Percentiles rank a stretch among this genome's conserved stretches.
phyloP scores from a whole-genome alignment of 2,888 invertebrate genomes.

The Apeira syringaria region DNA sequence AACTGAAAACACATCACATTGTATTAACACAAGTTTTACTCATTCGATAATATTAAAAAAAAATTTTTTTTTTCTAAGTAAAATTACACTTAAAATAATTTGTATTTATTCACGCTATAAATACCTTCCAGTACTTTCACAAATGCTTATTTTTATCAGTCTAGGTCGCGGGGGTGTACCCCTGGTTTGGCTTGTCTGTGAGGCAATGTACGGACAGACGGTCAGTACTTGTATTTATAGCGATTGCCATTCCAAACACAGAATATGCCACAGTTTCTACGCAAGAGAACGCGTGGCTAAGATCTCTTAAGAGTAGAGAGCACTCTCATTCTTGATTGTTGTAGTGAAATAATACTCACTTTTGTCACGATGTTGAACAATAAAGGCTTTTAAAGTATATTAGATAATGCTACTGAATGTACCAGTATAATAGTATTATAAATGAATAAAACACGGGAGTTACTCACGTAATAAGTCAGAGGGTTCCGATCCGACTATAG shows the following conservation, averaged over 20 bases:
- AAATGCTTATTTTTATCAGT: slow-evolving; percentile 47
- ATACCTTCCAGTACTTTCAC: slow-evolving; percentile 76
- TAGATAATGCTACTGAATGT: too few relatives aligned
- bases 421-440: too few relatives aligned
- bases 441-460: too few relatives aligned
- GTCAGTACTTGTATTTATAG: slow-evolving; percentile 69
- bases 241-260: slow-evolving; percentile 37
- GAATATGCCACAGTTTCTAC: slow-evolving; percentile 14
- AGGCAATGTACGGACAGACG: slow-evolving; percentile 63
- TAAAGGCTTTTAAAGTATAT: too few relatives aligned
- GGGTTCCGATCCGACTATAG: too few relatives aligned
- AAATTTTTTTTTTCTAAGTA: slow-evolving; percentile 5
- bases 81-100: not conserved
- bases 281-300: slow-evolving; percentile 3
- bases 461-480: too few relatives aligned
- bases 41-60: slow-evolving; percentile 13
- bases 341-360: slow-evolving; percentile 15
- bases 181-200: slow-evolving; percentile 61
- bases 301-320: slow-evolving; percentile 55
- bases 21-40: slow-evolving; percentile 31
- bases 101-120: slow-evolving; percentile 27
- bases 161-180: slow-evolving; percentile 54
- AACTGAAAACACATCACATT: slow-evolving; percentile 63
- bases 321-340: slow-evolving; percentile 8
- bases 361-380: slow-evolving; percentile 34